Conservation (phyloP, 2,888 invertebrate species). For the Drosophila macrospina region DNA sequence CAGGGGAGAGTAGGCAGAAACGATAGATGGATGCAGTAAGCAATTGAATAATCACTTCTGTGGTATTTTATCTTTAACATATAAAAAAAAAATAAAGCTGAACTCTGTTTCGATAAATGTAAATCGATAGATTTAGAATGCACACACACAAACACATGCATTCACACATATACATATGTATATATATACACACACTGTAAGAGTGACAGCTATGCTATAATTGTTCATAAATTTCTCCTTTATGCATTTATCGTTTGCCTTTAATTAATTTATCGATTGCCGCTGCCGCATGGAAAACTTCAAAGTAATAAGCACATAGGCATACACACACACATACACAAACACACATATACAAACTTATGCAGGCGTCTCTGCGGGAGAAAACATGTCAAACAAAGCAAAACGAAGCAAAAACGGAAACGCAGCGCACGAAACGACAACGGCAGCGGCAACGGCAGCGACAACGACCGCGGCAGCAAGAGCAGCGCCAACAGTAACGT, state of each 20-base stretch:
- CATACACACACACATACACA: constrained; percentile 20
- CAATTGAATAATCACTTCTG: constrained; percentile 52
- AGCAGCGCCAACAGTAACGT: constrained; percentile 16
- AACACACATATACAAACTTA: constrained; percentile 17
- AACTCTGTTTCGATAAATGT: constrained; percentile 3
- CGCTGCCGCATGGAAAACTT: constrained; percentile 38
- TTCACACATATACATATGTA: background rate
- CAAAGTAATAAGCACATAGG: constrained; percentile 63
- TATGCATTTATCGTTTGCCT: constrained; percentile 42
- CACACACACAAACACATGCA: too few species aligned
- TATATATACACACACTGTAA: background rate
- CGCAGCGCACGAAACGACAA: constrained; percentile 52
- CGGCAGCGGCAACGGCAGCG: constrained; percentile 11
- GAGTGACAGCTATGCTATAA: constrained; percentile 12
- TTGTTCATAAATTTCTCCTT: constrained; percentile 41
- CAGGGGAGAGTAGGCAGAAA: constrained; percentile 9
- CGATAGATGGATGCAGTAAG: constrained; percentile 50
- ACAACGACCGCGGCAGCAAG: background rate
- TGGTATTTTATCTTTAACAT: background rate
- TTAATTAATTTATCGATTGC: constrained; percentile 75
- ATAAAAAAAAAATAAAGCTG: constrained; percentile 1
- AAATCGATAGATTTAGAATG: too few species aligned
- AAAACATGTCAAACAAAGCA: constrained; percentile 73
- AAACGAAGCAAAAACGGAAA: constrained; percentile 64
- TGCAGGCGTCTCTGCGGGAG: constrained; percentile 43